phyloP scores from a whole-genome alignment of 1,140 invertebrate species.

The Drosophila nigromelanica region DNA sequence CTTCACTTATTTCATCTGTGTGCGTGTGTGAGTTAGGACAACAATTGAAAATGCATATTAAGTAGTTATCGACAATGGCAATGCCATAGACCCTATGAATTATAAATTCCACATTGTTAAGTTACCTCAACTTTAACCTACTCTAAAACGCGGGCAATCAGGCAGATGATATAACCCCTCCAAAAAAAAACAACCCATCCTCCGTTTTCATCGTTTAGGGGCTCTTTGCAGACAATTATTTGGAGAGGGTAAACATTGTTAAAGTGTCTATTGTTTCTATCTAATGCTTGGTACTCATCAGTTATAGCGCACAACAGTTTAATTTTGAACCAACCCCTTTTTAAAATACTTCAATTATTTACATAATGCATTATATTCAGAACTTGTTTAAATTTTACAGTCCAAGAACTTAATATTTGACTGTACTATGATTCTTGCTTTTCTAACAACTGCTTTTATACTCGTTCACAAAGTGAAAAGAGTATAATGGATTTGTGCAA shows the following conservation, averaged over 20 bases:
- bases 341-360: no score
- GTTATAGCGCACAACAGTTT: neutral
- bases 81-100: conserved; percentile 18
- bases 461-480: no score
- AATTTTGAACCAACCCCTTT: neutral
- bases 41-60: conserved; percentile 74
- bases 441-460: no score
- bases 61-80: conserved; percentile 46
- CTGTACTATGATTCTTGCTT: no score
- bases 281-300: neutral
- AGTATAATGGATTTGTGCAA: no score
- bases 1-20: conserved; percentile 51
- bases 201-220: conserved; percentile 7
- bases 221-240: conserved; percentile 28
- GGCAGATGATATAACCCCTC: conserved; percentile 38
- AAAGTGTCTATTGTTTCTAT: neutral
- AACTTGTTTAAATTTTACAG: no score
- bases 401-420: no score
- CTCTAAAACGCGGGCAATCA: conserved; percentile 24
- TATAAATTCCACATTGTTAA: conserved; percentile 12
- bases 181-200: conserved; percentile 25
- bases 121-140: conserved; percentile 34
- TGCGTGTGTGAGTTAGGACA: conserved; percentile 38
- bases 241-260: neutral
- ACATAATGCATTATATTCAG: no score